A percentile compares a stretch with the other conserved stretches of the same genome.
phyloP scores from a whole-genome alignment of 2,113 vertebrate genomes.

The Thomomys bottae region DNA sequence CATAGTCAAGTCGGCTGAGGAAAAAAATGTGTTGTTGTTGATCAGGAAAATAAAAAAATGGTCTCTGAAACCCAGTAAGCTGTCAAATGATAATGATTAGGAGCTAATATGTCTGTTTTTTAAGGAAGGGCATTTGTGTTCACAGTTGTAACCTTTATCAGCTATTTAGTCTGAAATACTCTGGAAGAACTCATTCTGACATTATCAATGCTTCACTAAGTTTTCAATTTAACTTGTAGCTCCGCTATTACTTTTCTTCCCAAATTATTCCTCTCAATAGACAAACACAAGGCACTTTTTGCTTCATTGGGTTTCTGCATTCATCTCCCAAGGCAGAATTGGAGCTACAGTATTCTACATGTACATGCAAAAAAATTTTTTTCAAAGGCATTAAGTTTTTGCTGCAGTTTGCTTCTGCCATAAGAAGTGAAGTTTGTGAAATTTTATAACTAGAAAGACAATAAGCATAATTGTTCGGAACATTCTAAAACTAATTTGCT shows the following conservation, averaged over 20 bases:
- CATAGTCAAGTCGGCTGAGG: not conserved
- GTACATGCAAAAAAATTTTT: conserved; percentile 5
- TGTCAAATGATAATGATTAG: conserved; percentile 12
- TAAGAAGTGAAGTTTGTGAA: conserved; percentile 15
- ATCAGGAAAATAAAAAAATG: conserved; percentile 26
- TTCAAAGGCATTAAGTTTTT: conserved; percentile 26
- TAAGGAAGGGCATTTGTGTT: not conserved
- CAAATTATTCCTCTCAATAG: conserved; percentile 55
- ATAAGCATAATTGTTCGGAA: not conserved
- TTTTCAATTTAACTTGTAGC: conserved; percentile 70
- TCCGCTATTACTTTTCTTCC: conserved; percentile 39
- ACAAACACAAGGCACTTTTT: conserved; percentile 45
- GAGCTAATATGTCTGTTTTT: not conserved
- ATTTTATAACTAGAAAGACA: conserved; percentile 3
- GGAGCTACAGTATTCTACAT: conserved; percentile 16
- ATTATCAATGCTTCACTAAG: conserved; percentile 60
- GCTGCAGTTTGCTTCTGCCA: not conserved
- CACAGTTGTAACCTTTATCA: not conserved
- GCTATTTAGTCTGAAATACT: not conserved
- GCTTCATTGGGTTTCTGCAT: conserved; percentile 40
- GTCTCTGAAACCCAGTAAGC: conserved; percentile 34
- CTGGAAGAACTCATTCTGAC: not conserved
- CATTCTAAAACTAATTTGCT: conserved; percentile 5
- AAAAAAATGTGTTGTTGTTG: conserved; percentile 1
- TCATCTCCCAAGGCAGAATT: conserved; percentile 60